Base-by-base conservation (phyloP, 2,888 invertebrate genomes). In the Lepetodrilus schrolli region DNA sequence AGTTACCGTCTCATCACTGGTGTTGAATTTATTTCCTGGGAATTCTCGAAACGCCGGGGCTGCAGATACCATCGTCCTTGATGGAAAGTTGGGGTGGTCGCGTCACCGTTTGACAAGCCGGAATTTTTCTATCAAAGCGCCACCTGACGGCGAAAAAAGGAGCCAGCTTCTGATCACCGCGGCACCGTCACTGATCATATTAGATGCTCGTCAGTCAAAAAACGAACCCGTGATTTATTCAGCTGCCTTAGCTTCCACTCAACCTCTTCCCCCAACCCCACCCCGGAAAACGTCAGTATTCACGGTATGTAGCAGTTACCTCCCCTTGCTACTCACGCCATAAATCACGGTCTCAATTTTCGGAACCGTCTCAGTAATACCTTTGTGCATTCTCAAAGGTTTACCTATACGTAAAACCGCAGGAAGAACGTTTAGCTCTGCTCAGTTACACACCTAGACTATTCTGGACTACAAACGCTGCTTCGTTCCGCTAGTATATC, bases 141-240 rank as follows among this genome's bases (percentile, higher is more conserved):
- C 58, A 58, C 58, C 58, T 58, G 58, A 58, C 58, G 58, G 26
- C 58, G 30, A 58, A 58, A 58, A 58, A 43, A 43, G 43, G 17
- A 58, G 58, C 34, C 17, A 58, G 17, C 34, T 17, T 58, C 30
- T 58, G 58, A 58, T 58, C 30, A 43, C 43, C 13, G 43, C 43
- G n/a, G n/a, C 30, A 7, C 30, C 26, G 58, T 23, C 30, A 58
- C 58, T 58, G 58, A 58, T 58, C 58, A 58, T 58, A 58, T 58
- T 58, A 58, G 58, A 58, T 26, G 58, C 58, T 58, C 26, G 58
- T 58, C 58, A 58, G 58, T 58, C 58, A 58, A 58, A 58, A n/a
- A 58, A 58, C 30, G 58, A 58, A 58, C 26, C 26, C 58, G 34
- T 58, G 58, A 58, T 58, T 58, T 58, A 58, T 30, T 58, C 58